A percentile compares a stretch with the other conserved stretches of the same genome.
Conservation (phyloP, 1,140 invertebrate species). For the Drosophila aff. region DNA sequence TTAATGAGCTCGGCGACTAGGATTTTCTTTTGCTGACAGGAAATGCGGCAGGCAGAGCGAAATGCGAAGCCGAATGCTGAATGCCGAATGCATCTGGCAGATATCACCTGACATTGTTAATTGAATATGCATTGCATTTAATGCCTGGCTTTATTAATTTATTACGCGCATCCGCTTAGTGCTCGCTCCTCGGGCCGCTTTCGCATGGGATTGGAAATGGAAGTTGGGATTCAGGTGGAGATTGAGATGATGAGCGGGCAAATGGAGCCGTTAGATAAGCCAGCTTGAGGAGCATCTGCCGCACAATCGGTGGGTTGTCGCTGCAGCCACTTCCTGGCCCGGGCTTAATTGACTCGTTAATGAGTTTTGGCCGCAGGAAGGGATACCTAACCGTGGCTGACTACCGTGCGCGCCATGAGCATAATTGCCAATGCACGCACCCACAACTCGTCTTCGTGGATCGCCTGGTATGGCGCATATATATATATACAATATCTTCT, state of each 20-base stretch:
- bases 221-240: conserved; percentile 20
- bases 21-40: conserved; percentile 53
- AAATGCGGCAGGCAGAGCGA: conserved; percentile 68
- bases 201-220: conserved; percentile 8
- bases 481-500: conserved; percentile 7
- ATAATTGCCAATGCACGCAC: conserved; percentile 77
- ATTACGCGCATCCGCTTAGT: conserved; percentile 83
- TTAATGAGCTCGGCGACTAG: conserved; percentile 43
- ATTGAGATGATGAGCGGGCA: conserved; percentile 47
- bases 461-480: neutral
- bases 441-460: conserved; percentile 53
- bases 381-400: conserved; percentile 5
- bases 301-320: conserved; percentile 21
- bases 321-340: conserved; percentile 68
- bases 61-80: conserved; percentile 57
- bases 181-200: conserved; percentile 29
- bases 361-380: conserved; percentile 44
- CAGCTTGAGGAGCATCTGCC: conserved; percentile 35
- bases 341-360: conserved; percentile 79
- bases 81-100: conserved; percentile 66
- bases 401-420: conserved; percentile 41
- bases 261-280: conserved; percentile 79
- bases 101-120: conserved; percentile 76
- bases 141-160: conserved; percentile 82
- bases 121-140: conserved; percentile 82